phyloP scores from a whole-genome alignment of 2,888 invertebrate genomes.

The Rotaria socialis region DNA sequence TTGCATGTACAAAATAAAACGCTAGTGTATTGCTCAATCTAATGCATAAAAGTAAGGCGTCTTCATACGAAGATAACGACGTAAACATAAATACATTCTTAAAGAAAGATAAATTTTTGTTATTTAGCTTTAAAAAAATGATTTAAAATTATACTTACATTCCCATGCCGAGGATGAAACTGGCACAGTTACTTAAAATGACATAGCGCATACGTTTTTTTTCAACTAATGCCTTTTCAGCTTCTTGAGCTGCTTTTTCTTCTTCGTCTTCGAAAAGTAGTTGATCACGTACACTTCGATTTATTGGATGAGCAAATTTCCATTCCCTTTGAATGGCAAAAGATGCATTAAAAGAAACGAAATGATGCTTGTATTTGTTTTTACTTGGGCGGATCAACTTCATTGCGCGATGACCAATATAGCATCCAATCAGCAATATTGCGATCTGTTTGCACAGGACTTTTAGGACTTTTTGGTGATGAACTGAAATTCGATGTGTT shows the following conservation, averaged over 20 bases:
- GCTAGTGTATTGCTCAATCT: not conserved
- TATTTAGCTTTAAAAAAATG: too few relatives aligned
- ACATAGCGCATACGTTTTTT: constrained; percentile 4
- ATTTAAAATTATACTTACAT: not conserved
- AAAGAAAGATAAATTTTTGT: not conserved
- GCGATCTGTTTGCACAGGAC: not conserved
- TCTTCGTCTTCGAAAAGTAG: constrained; percentile 21
- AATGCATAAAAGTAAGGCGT: constrained; percentile 27
- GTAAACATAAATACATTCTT: constrained; percentile 32
- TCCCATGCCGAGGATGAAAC: constrained; percentile 34
- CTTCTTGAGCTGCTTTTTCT: not conserved
- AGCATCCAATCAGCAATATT: constrained; percentile 18
- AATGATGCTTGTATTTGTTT: not conserved
- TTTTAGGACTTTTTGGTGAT: not conserved
- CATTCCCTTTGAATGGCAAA: not conserved
- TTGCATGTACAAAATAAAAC: not conserved
- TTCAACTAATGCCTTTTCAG: constrained; percentile 6
- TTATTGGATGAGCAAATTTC: constrained; percentile 25
- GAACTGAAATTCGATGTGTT: not conserved
- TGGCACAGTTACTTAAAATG: constrained; percentile 9
- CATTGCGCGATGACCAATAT: constrained; percentile 4
- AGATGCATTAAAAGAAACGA: too few relatives aligned
- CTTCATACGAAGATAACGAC: constrained; percentile 30
- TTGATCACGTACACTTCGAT: constrained; percentile 17
- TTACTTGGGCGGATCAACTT: constrained; percentile 14